Evolutionary conservation across 2,888 invertebrate species (phyloP).

Genomic region (Allygus modestus): DNA sequence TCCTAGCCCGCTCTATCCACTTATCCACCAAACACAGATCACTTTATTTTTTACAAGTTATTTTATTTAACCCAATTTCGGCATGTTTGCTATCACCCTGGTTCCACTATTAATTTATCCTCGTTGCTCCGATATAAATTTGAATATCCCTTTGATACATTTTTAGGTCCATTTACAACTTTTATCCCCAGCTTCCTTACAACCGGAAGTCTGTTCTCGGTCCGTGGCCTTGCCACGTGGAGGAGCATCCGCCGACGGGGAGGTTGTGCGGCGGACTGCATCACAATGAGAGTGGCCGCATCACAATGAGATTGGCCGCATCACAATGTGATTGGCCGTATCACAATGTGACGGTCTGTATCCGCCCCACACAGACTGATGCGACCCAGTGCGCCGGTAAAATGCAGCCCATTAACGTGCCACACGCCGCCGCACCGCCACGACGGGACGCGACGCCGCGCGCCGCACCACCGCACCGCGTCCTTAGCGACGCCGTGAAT

Average conservation of each 20-base stretch:
- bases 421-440: constrained; percentile 8
- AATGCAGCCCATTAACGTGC: constrained; percentile 12
- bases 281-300: constrained; percentile 13
- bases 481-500: background rate
- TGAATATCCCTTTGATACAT: no score
- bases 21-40: no score
- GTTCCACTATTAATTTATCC: no score
- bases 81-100: no score
- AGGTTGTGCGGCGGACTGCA: background rate
- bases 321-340: constrained; percentile 34
- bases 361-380: constrained; percentile 16
- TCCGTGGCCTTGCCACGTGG: constrained; percentile 13
- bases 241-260: background rate
- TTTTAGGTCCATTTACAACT: no score
- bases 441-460: background rate
- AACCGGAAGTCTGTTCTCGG: no score
- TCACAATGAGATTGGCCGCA: constrained; percentile 22
- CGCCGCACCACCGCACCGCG: background rate
- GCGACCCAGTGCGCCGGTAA: constrained; percentile 28
- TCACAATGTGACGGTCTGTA: constrained; percentile 23
- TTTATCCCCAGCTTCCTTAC: no score
- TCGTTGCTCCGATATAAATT: no score
- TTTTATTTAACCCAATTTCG: no score
- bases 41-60: no score
- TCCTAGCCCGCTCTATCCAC: no score